A percentile compares a stretch with the other conserved stretches of the same genome.
phyloP scores from a whole-genome alignment of 2,113 vertebrate species.

The Myrmecobius fasciatus region DNA sequence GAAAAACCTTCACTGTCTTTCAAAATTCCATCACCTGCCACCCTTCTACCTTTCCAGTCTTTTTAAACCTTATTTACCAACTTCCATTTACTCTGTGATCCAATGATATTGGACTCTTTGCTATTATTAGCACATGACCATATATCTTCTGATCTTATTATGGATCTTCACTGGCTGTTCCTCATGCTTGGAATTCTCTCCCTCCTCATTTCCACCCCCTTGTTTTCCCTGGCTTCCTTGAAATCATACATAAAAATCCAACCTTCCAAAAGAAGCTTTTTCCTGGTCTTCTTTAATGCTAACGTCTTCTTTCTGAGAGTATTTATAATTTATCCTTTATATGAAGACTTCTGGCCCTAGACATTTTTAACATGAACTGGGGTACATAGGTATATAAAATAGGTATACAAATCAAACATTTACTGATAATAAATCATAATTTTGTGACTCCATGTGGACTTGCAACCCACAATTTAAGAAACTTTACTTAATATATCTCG shows the following conservation, averaged over 20 bases:
- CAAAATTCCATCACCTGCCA: neutral
- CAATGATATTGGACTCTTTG: neutral
- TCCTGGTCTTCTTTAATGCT: neutral
- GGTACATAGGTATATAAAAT: no score
- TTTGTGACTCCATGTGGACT: no score
- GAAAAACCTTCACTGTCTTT: neutral
- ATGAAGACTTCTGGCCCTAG: neutral
- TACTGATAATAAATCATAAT: no score
- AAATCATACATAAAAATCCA: neutral
- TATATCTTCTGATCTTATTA: neutral
- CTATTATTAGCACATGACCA: neutral
- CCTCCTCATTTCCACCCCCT: neutral
- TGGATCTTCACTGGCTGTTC: neutral
- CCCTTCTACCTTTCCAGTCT: neutral
- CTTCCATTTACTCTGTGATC: neutral
- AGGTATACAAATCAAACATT: no score
- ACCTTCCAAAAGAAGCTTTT: neutral
- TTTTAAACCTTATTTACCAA: neutral
- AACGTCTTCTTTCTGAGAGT: neutral
- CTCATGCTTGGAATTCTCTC: neutral
- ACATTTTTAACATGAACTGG: no score
- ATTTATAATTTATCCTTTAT: neutral
- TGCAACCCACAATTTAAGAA: no score
- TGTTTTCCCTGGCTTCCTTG: neutral
- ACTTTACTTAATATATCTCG: neutral